Evolutionary conservation across 64 coral and sea anemone species (phyloP).

Genomic region (Montipora cactus): DNA sequence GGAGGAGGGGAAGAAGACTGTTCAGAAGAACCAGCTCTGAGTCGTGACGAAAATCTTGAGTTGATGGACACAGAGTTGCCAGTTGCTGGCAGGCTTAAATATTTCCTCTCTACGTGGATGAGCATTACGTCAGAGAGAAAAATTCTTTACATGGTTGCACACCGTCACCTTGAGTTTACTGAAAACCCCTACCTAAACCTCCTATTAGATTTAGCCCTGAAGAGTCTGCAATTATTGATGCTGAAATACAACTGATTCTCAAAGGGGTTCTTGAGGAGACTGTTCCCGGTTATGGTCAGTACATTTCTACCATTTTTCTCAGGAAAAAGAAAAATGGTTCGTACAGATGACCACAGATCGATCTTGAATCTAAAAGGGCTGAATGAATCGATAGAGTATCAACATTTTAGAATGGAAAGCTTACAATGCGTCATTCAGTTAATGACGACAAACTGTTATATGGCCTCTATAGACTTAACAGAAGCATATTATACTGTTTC

Average conservation of each 20-base stretch:
- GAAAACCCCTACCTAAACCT: neutral
- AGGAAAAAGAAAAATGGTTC: conserved; percentile 34
- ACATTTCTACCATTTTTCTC: conserved; percentile 32
- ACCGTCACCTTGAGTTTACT: conserved; percentile 26
- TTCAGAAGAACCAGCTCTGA: conserved; percentile 25
- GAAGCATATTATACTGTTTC: conserved; percentile 61
- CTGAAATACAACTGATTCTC: conserved; percentile 5
- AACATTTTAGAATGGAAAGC: conserved; percentile 61
- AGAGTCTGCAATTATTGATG: conserved; percentile 29
- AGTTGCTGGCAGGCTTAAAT: conserved; percentile 26
- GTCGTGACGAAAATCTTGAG: conserved; percentile 21
- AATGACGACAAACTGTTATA: conserved; percentile 49
- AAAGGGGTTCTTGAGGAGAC: conserved; percentile 40
- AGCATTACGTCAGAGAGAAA: conserved; percentile 1
- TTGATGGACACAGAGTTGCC: conserved; percentile 5
- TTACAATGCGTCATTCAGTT: conserved; percentile 35
- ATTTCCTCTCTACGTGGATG: conserved; percentile 32
- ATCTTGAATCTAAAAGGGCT: conserved; percentile 64
- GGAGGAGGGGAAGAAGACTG: neutral
- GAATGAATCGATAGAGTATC: conserved; percentile 50
- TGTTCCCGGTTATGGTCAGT: neutral
- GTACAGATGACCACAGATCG: neutral
- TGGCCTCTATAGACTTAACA: conserved; percentile 45
- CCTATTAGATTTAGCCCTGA: conserved; percentile 6
- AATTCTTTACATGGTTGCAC: conserved; percentile 46